A percentile compares a stretch with the other conserved stretches of the same genome.
phyloP scores from a whole-genome alignment of 2,888 invertebrate species.

The Tubulanus polymorphus region DNA sequence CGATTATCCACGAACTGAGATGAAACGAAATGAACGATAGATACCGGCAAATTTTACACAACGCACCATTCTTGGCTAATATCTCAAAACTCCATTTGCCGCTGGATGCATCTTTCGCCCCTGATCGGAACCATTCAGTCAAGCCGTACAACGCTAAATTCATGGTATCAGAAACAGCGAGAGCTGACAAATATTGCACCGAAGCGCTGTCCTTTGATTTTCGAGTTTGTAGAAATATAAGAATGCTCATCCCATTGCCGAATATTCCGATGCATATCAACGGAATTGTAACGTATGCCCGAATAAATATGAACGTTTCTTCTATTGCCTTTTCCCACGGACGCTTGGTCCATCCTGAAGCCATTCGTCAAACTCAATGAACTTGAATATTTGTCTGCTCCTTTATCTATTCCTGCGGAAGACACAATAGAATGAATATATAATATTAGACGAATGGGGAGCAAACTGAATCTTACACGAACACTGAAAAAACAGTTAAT shows the following conservation, averaged over 20 bases:
- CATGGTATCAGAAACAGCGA: not conserved
- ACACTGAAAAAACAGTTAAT: too few relatives aligned
- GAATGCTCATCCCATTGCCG: not conserved
- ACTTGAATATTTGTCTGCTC: too few relatives aligned
- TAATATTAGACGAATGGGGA: too few relatives aligned
- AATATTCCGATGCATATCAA: conserved; percentile 1
- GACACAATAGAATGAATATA: too few relatives aligned
- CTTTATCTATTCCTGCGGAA: too few relatives aligned
- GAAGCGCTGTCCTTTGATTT: not conserved
- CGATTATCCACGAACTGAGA: not conserved
- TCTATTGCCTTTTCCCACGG: too few relatives aligned
- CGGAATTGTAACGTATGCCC: not conserved
- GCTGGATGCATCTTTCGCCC: not conserved
- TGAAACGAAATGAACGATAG: not conserved
- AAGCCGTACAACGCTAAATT: not conserved
- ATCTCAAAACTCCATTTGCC: not conserved
- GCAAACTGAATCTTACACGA: too few relatives aligned
- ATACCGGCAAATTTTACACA: not conserved
- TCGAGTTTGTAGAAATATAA: not conserved
- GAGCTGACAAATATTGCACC: not conserved
- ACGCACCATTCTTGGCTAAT: not conserved
- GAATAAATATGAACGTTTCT: too few relatives aligned
- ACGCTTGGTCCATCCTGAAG: too few relatives aligned
- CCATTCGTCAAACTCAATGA: too few relatives aligned
- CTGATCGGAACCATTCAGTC: not conserved